Percentiles rank a stretch among this genome's conserved stretches.
Evolutionary conservation across 2,113 vertebrate species (phyloP).

Genomic region (Pogona vitticeps): DNA sequence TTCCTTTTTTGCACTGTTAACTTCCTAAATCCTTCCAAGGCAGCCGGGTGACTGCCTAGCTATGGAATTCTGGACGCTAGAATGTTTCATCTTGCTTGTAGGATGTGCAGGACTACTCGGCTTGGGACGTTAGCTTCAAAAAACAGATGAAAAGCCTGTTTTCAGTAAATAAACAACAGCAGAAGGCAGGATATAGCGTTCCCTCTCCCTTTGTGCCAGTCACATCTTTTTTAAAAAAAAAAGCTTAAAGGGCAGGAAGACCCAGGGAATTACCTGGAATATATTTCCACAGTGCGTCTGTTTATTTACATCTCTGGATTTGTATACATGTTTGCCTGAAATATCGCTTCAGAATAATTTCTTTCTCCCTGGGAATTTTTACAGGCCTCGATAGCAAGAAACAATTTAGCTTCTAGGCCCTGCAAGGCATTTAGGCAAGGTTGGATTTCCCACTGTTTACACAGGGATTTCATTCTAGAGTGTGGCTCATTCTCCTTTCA

Average conservation of each 20-base stretch:
- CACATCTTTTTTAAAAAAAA: background rate
- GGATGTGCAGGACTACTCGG: too few relatives aligned
- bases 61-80: too few relatives aligned
- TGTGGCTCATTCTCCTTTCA: background rate
- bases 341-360: background rate
- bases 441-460: constrained; percentile 16
- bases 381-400: background rate
- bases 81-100: too few relatives aligned
- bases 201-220: background rate
- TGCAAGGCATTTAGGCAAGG: background rate
- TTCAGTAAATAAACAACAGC: too few relatives aligned
- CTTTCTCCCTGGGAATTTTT: background rate
- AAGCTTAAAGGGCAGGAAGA: background rate
- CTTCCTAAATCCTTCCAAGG: too few relatives aligned
- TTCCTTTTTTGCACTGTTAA: too few relatives aligned
- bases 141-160: too few relatives aligned
- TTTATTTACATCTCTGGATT: background rate
- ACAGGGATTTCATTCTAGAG: constrained; percentile 4
- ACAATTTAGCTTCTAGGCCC: background rate
- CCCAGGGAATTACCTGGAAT: background rate
- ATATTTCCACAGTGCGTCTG: background rate
- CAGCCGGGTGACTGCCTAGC: too few relatives aligned
- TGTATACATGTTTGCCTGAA: background rate
- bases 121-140: too few relatives aligned
- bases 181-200: background rate